Evolutionary conservation across 2,888 invertebrate species (phyloP).

Genomic region (Xestobium rufovillosum): DNA sequence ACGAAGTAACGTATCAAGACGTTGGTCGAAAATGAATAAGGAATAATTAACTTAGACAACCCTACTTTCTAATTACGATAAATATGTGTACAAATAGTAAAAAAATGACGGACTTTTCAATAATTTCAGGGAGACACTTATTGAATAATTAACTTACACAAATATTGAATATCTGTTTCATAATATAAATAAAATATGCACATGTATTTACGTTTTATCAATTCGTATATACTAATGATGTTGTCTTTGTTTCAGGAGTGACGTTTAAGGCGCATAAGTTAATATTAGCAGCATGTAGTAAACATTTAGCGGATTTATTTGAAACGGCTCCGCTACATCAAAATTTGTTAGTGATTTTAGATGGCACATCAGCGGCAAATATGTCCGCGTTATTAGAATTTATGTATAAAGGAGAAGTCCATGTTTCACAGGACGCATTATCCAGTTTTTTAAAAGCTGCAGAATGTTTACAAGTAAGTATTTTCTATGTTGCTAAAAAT

Average conservation of each 20-base stretch:
- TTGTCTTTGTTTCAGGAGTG: slow-evolving; percentile 61
- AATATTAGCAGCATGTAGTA: slow-evolving; percentile 87
- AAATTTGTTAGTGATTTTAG: slow-evolving; percentile 79
- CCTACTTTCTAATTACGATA: too few relatives aligned
- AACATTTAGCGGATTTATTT: slow-evolving; percentile 86
- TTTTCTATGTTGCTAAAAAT: slow-evolving; percentile 7
- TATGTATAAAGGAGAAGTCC: slow-evolving; percentile 92
- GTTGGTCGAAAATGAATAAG: too few relatives aligned
- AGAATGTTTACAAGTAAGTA: slow-evolving; percentile 73
- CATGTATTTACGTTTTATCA: too few relatives aligned
- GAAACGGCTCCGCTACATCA: slow-evolving; percentile 77
- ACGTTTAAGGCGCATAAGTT: slow-evolving; percentile 88
- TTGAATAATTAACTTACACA: too few relatives aligned
- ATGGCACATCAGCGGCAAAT: slow-evolving; percentile 82
- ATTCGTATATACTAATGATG: too few relatives aligned
- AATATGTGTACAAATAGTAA: too few relatives aligned
- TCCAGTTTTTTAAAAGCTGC: slow-evolving; percentile 88
- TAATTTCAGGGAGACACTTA: too few relatives aligned
- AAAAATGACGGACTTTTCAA: too few relatives aligned
- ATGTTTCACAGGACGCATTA: slow-evolving; percentile 85
- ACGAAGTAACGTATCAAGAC: too few relatives aligned
- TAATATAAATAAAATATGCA: too few relatives aligned
- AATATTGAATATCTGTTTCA: too few relatives aligned
- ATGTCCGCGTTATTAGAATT: slow-evolving; percentile 87
- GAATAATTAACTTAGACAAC: too few relatives aligned